A percentile compares a stretch with the other conserved stretches of the same genome.
Conservation (phyloP, 1,140 invertebrate genomes). For the Leptonema lineaticorne region DNA sequence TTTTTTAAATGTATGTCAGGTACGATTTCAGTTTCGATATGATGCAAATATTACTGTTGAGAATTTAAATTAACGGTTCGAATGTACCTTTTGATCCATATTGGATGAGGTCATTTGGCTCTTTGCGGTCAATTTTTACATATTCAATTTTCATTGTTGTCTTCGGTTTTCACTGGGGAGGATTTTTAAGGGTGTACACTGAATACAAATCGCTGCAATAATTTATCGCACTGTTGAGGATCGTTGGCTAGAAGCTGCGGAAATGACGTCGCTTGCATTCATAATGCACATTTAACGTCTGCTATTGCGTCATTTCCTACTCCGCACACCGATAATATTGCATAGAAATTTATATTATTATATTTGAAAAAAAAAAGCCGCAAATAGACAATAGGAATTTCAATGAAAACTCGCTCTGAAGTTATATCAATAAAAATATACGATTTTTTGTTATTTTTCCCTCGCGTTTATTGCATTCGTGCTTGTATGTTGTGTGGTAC, state of each 20-base stretch:
- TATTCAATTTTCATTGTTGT: no score
- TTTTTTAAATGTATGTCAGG: no score
- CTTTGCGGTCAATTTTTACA: no score
- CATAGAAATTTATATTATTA: slow-evolving; percentile 17
- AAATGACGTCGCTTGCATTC: slow-evolving; percentile 30
- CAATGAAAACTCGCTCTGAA: neutral
- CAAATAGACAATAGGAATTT: slow-evolving; percentile 4
- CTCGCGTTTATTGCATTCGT: no score
- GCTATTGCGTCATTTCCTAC: slow-evolving; percentile 20
- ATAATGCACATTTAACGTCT: slow-evolving; percentile 26
- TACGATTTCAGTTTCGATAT: no score
- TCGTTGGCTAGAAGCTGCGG: slow-evolving; percentile 7
- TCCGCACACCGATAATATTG: neutral
- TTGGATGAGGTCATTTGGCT: no score
- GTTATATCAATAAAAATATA: no score
- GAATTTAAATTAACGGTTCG: no score
- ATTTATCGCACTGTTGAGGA: neutral
- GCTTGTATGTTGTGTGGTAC: no score
- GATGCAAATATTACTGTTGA: no score
- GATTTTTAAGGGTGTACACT: neutral
- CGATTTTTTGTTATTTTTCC: no score
- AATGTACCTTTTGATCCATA: no score
- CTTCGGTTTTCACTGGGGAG: neutral
- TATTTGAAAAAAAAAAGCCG: neutral
- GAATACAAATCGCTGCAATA: neutral